phyloP scores from a whole-genome alignment of 92 coral and sea anemone species.

The Ricordea florida region DNA sequence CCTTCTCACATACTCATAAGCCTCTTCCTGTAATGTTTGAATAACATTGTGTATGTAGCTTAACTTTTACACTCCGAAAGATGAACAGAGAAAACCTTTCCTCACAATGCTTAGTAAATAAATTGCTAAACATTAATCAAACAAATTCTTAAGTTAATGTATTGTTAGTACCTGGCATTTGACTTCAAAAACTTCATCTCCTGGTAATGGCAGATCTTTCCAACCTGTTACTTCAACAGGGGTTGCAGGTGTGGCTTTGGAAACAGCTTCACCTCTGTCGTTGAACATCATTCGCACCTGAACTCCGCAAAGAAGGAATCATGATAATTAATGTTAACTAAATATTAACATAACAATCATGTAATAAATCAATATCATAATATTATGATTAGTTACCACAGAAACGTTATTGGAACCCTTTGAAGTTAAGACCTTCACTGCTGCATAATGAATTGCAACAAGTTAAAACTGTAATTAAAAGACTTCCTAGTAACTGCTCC shows the following conservation, averaged over 20 bases:
- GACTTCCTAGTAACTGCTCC: no score
- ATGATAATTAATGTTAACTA: neutral
- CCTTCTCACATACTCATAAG: slow-evolving; percentile 56
- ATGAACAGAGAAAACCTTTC: no score
- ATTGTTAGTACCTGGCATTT: slow-evolving; percentile 75
- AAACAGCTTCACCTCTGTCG: slow-evolving; percentile 69
- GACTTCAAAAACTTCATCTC: slow-evolving; percentile 82
- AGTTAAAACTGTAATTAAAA: no score
- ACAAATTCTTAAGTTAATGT: no score
- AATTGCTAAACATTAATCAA: no score
- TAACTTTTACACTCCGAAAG: no score
- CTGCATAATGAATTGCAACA: no score
- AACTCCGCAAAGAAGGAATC: neutral
- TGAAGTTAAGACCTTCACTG: no score
- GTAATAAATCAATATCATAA: neutral
- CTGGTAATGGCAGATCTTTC: slow-evolving; percentile 92
- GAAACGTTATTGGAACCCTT: neutral
- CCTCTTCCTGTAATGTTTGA: slow-evolving; percentile 50
- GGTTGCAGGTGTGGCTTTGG: slow-evolving; percentile 80
- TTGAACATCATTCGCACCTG: slow-evolving; percentile 91
- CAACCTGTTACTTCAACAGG: slow-evolving; percentile 96
- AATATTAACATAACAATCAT: neutral
- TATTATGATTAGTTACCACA: neutral
- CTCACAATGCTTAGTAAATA: no score
- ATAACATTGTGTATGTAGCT: no score